Base-by-base conservation (phyloP, 1,140 invertebrate species). In the Orchesella cincta region DNA sequence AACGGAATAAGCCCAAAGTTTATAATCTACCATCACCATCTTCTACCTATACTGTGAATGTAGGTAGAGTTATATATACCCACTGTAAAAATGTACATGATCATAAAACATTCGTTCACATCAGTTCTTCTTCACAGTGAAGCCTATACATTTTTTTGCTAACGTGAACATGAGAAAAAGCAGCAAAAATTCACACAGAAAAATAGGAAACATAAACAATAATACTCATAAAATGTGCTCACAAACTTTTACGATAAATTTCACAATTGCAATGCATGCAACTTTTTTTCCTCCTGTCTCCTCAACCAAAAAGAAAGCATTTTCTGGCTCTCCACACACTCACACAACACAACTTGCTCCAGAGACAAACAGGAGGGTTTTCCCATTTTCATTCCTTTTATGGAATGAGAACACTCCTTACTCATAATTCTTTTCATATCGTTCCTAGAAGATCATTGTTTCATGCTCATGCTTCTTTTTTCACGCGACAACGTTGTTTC, bases 151-250 rank as follows among this genome's bases (percentile, higher is more conserved):
- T n/a, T n/a, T n/a, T n/a, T n/a, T n/a, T n/a, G n/a, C n/a, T n/a
- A 46, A 46, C 8, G 39, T 12, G 20, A 46, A 46, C 39, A 12
- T 12, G 20, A 46, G 14, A n/a, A 23, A 57, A 57, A n/a, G 23
- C 5, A 57, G 23, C 12, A 57, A 23, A 57, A 57, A 57, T 57
- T 26, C 23, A 57, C 14, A n/a, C 8, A 57, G 3, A 57, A 26
- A 3, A 18, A 57, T 57, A n/a, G 23, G 23, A 57, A 57, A 26
- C 52, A 57, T 57, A 57, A 57, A 57, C 52, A 57, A 57, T 57
- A 57, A 57, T 18, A 57, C 23, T 26, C 14, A n/a, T 57, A 57
- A 18, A 57, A 26, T n/a, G 52, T 23, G 52, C 23, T 57, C 52
- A 3, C 12, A 14, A 57, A 57, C 12, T 57, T 57, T 57, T 5